Percentiles rank a stretch among this genome's conserved stretches.
Conservation (phyloP, 2,113 vertebrate species). For the Pluvialis apricaria region DNA sequence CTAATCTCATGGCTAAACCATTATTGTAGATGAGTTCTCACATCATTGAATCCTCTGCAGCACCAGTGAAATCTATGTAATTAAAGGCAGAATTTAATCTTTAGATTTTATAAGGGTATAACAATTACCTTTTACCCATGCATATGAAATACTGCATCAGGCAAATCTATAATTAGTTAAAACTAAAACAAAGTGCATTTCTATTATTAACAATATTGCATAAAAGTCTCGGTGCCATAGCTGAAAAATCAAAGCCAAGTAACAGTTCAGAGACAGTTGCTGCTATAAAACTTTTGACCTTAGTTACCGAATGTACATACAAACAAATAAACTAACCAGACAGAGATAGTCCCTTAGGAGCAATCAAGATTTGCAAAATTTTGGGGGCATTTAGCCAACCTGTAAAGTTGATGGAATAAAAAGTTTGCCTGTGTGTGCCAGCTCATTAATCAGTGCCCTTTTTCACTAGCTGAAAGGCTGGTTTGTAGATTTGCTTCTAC, state of each 20-base stretch:
- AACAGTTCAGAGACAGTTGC: conserved; percentile 51
- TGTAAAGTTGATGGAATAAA: conserved; percentile 18
- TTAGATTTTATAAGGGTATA: not conserved
- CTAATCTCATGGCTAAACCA: not conserved
- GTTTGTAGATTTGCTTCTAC: not conserved
- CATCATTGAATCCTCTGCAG: not conserved
- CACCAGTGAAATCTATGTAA: not conserved
- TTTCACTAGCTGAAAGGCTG: not conserved
- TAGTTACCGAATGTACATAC: conserved; percentile 59
- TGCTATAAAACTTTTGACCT: conserved; percentile 64
- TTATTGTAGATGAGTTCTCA: not conserved
- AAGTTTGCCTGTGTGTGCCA: conserved; percentile 3
- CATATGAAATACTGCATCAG: conserved; percentile 20
- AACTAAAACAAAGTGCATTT: conserved; percentile 64
- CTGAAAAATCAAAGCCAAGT: conserved; percentile 55
- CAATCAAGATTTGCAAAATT: conserved; percentile 52
- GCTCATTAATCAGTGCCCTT: conserved; percentile 29
- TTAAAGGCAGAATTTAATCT: not conserved
- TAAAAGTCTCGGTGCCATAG: conserved; percentile 34
- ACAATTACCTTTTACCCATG: conserved; percentile 42
- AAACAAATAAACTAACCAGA: conserved; percentile 64
- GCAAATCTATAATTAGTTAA: conserved; percentile 50
- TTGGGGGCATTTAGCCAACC: conserved; percentile 50
- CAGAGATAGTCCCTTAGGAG: conserved; percentile 38
- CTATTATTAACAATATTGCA: conserved; percentile 65